Conservation (phyloP, 1,140 invertebrate genomes). For the Parasteatoda tepidariorum region DNA sequence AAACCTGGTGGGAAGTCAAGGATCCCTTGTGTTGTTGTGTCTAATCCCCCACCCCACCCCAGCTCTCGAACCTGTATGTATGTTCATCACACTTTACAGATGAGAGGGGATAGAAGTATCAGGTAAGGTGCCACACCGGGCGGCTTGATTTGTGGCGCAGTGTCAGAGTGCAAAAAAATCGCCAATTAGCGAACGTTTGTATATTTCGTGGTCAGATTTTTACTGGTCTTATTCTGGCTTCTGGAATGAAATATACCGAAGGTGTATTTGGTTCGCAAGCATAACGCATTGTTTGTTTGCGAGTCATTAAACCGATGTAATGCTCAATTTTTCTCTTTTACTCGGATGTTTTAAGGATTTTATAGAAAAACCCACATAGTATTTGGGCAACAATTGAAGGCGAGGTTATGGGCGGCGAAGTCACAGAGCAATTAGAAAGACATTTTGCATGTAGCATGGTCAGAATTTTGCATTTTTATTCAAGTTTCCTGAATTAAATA, state of each 20-base stretch:
- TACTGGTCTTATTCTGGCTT: not conserved
- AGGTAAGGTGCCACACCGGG: not conserved
- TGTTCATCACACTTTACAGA: not conserved
- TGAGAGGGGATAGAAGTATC: not conserved
- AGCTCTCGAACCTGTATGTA: not conserved
- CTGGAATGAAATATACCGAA: not conserved
- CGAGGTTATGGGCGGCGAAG: no score
- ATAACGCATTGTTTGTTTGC: not conserved
- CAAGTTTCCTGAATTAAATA: not conserved
- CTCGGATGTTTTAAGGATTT: not conserved
- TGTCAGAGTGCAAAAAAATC: constrained; percentile 7
- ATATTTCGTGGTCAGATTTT: not conserved
- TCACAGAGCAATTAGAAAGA: no score
- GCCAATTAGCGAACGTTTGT: constrained; percentile 19
- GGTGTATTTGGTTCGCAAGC: not conserved
- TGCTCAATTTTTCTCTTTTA: not conserved
- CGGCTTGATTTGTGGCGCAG: constrained; percentile 20
- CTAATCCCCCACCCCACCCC: not conserved
- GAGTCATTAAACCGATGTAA: not conserved
- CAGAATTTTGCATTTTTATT: no score
- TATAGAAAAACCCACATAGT: not conserved
- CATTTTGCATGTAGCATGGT: no score
- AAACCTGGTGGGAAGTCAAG: not conserved
- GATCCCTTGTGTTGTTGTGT: not conserved
- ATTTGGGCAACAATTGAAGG: not conserved